phyloP scores from a whole-genome alignment of 1,140 invertebrate species.

The Cryptotermes secundus region DNA sequence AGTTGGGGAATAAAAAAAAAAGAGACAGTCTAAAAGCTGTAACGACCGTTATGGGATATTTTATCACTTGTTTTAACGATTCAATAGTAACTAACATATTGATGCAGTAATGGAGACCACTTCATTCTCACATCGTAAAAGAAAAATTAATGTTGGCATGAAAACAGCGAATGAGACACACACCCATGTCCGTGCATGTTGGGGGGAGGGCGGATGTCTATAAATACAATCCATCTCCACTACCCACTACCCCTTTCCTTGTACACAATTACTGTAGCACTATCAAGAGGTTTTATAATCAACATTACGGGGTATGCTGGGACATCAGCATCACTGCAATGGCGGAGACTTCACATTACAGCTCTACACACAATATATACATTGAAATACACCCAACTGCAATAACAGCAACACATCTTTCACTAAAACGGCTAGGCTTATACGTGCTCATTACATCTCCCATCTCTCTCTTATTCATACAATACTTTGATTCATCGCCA shows the following conservation, averaged over 20 bases:
- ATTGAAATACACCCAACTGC: neutral
- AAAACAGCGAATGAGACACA: neutral
- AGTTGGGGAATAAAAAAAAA: neutral
- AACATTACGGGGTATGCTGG: neutral
- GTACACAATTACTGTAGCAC: conserved; percentile 19
- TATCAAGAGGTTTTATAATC: neutral
- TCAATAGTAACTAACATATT: conserved; percentile 29
- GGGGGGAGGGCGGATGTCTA: neutral
- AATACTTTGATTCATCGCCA: neutral
- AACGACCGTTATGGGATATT: conserved; percentile 18
- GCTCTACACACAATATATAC: neutral
- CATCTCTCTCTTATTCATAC: neutral
- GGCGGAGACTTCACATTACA: neutral
- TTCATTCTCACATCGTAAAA: conserved; percentile 31
- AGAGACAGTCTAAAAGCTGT: neutral
- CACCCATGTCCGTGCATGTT: neutral
- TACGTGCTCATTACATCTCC: neutral
- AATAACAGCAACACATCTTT: conserved; percentile 5
- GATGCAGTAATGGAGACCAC: conserved; percentile 30
- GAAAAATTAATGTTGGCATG: conserved; percentile 24
- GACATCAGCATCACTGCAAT: neutral
- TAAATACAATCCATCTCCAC: neutral
- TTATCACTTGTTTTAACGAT: conserved; percentile 29
- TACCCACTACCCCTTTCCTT: neutral
- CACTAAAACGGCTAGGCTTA: neutral